Percentiles rank a stretch among this genome's conserved stretches.
These are phyloP conservation scores for Momotus momota DNA, from an alignment of 2,797 vertebrate species.

Conservation along the genomic window DNA sequence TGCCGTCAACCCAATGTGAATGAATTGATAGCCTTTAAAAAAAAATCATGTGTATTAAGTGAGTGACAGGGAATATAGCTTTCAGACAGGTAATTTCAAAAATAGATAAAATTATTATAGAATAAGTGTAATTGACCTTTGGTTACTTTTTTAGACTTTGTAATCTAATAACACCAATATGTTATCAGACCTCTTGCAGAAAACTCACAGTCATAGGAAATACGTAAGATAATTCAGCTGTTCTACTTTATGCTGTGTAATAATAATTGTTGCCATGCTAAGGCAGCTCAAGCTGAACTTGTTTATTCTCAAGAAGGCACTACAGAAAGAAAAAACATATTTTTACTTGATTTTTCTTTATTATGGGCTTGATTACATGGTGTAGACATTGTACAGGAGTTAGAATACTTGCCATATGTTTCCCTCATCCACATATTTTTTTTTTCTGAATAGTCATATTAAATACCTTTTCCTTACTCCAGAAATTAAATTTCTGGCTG, in stretches of 20 bases:
- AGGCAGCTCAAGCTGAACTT: not conserved
- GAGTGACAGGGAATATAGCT: not conserved
- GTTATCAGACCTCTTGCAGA: not conserved
- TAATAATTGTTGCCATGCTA: not conserved
- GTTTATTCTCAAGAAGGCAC: not conserved
- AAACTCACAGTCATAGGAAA: not conserved
- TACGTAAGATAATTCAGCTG: not conserved
- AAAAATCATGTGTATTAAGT: not conserved
- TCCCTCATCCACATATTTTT: not conserved
- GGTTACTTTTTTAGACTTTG: not conserved
- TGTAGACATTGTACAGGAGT: not conserved
- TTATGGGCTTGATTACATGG: not conserved
- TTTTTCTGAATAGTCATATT: not conserved
- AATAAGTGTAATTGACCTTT: not conserved
- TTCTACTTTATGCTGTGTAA: not conserved
- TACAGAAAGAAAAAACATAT: not conserved
- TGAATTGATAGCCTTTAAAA: not conserved
- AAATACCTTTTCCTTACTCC: not conserved
- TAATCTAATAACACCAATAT: not conserved
- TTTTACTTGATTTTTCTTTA: not conserved
- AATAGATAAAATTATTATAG: not conserved
- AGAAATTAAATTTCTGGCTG: not conserved
- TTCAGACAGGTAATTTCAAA: not conserved
- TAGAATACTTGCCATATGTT: not conserved
- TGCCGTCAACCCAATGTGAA: not conserved